Base-by-base conservation (phyloP, 53 echinoderm and acorn worm genomes). In the Crossaster papposus region DNA sequence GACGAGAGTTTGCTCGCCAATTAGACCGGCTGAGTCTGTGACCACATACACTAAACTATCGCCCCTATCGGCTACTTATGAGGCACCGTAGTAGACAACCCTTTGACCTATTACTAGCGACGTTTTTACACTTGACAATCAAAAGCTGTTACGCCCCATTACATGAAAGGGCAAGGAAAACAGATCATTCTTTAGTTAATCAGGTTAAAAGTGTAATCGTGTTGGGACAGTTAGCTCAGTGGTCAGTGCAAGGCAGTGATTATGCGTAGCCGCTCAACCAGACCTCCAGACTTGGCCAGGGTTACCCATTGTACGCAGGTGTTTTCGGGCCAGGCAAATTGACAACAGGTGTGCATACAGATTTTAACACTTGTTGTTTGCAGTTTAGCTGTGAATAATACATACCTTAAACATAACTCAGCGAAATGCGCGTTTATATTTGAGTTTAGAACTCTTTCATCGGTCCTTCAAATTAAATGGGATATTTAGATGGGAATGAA, bases 281-380 rank as follows among this genome's bases (percentile, higher is more conserved):
- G 28, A 68, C 65, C 74, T 3, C 63, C 20, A 62, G 55, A 81
- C 22, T 63, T 33, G 31, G 63, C 31, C 81, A 31, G 58, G 32
- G 81, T 32, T 33, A 15, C 18, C 38, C 51, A 24, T 52, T 20
- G 32, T 55, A 9, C n/a, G 1, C 84, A 84, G 84, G 84, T 84
- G 84, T 84, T 70, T 50, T 18, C 38, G 71, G 36, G 84, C 33
- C 83, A 15, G 20, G 83, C 51, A 83, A 84, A 84, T 84, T 84
- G 84, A 72, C 14, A 18, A 15, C 84, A 84, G 84, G 84, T 84
- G 84, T 72, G 84, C 38, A 71, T 72, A 84, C 84, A 82, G 6
- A 33, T 84, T 70, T 28, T 64, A 35, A 63, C 81, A 80, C 62
- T 80, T 80, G 30, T 8, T 29, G 54, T 62, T 54, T 80, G 55